Evolutionary conservation across 23 tunicate species (phyloP), one percentile per base, ranked within the genome.

Genomic region (Clavelina lepadiformis): DNA sequence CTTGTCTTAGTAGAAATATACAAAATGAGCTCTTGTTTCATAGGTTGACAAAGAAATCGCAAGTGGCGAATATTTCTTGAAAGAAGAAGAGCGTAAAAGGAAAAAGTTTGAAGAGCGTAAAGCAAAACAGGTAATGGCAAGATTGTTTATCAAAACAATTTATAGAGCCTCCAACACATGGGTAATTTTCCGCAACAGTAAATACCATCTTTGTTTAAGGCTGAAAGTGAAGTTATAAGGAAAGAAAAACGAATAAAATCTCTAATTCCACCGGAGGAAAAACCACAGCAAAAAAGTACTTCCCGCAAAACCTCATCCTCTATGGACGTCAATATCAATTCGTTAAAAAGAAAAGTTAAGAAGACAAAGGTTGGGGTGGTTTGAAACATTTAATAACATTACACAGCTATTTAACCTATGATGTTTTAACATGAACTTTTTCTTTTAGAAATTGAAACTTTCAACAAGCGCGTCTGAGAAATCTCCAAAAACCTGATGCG

Each of bases 1-100:
- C 19, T 30, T 29, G 15, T 29, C 18, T 13, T 15, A 41, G 11
- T 41, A 8, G 49, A 41, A 15, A 41, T 15, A 11, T 8, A 41
- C n/a, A n/a, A n/a, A n/a, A n/a, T n/a, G n/a, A n/a, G n/a, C n/a
- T n/a, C n/a, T n/a, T n/a, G n/a, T n/a, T n/a, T n/a, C n/a, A 21
- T 47, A 74, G 85, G 60, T 76, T 58, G 92, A 82, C 35, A 82
- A 82, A 66, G 86, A 91, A 60, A 77, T 91, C 7, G 98, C 82
- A 32, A 78, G 88, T 46, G 98, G 98, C 8, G 98, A 93, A 66
- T 93, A 93, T 56, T 93, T 93, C 65, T 71, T 93, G 6, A 84
- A 85, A 67, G 98, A 83, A 56, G 53, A 72, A 1, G 94, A 93
- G 34, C 38, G 86, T 28, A 83, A 74, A 21, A 45, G 68, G 26